phyloP scores from a whole-genome alignment of 2,797 vertebrate genomes.

The Apogon hyalosoma region DNA sequence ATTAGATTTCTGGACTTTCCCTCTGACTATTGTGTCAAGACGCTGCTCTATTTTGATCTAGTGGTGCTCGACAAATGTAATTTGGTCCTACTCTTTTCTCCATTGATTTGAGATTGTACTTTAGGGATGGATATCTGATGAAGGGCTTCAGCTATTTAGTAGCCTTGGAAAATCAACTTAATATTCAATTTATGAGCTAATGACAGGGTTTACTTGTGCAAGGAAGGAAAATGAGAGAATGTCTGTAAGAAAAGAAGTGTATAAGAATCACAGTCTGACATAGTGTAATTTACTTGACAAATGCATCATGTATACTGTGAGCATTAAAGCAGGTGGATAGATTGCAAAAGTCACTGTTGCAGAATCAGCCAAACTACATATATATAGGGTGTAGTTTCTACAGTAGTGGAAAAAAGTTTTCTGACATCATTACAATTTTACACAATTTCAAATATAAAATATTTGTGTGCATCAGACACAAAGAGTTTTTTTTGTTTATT shows the following conservation, averaged over 20 bases:
- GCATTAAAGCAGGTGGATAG: conserved; percentile 18
- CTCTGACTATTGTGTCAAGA: conserved; percentile 79
- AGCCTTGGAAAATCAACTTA: conserved; percentile 58
- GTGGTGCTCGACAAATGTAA: conserved; percentile 78
- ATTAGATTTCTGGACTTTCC: conserved; percentile 83
- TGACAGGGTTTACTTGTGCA: conserved; percentile 45
- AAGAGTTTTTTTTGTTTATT: too few relatives aligned
- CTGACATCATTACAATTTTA: too few relatives aligned
- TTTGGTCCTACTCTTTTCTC: conserved; percentile 74
- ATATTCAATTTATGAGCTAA: conserved; percentile 64
- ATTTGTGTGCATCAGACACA: too few relatives aligned
- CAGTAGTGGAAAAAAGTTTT: too few relatives aligned
- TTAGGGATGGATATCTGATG: conserved; percentile 74
- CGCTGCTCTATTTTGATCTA: conserved; percentile 78
- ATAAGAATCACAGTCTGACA: conserved; percentile 30
- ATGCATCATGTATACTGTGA: conserved; percentile 12
- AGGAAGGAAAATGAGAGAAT: conserved; percentile 47
- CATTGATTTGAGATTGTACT: conserved; percentile 74
- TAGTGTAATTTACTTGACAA: conserved; percentile 40
- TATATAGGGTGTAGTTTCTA: too few relatives aligned
- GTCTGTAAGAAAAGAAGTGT: conserved; percentile 29
- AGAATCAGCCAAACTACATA: neutral
- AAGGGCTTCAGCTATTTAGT: conserved; percentile 62
- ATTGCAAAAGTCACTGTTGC: conserved; percentile 15
- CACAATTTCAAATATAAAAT: too few relatives aligned